A percentile compares a stretch with the other conserved stretches of the same genome.
These are phyloP conservation scores for Lasiommata megera DNA, from an alignment of 2,888 invertebrate genomes.

Conservation along the genomic window DNA sequence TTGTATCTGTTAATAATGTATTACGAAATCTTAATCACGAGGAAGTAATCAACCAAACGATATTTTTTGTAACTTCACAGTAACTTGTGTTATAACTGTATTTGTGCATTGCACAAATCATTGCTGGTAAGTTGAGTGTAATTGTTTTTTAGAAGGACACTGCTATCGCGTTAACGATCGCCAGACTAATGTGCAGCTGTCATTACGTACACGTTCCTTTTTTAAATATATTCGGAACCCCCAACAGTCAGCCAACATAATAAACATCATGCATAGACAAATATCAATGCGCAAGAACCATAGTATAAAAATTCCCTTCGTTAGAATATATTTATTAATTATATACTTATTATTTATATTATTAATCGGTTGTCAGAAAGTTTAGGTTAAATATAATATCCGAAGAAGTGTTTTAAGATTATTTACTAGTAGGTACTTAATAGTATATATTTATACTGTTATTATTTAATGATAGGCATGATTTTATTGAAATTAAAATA, in stretches of 20 bases:
- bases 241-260: conserved; percentile 1
- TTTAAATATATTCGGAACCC: conserved; percentile 34
- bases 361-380: too few species aligned
- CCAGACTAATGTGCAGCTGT: conserved; percentile 64
- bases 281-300: background rate
- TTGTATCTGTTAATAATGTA: too few species aligned
- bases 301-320: too few species aligned
- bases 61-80: background rate
- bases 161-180: conserved; percentile 62
- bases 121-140: conserved; percentile 50
- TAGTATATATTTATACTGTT: too few species aligned
- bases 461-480: too few species aligned
- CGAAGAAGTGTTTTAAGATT: too few species aligned
- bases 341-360: too few species aligned
- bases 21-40: background rate
- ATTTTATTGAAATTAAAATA: too few species aligned
- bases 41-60: background rate
- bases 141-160: conserved; percentile 77
- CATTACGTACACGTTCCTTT: conserved; percentile 54
- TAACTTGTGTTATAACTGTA: conserved; percentile 7
- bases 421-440: too few species aligned
- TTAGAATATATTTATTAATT: too few species aligned
- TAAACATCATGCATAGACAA: background rate
- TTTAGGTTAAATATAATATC: too few species aligned
- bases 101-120: conserved; percentile 61